Base-by-base conservation (phyloP, 2,113 vertebrate species). In the Megaceryle maxima region DNA sequence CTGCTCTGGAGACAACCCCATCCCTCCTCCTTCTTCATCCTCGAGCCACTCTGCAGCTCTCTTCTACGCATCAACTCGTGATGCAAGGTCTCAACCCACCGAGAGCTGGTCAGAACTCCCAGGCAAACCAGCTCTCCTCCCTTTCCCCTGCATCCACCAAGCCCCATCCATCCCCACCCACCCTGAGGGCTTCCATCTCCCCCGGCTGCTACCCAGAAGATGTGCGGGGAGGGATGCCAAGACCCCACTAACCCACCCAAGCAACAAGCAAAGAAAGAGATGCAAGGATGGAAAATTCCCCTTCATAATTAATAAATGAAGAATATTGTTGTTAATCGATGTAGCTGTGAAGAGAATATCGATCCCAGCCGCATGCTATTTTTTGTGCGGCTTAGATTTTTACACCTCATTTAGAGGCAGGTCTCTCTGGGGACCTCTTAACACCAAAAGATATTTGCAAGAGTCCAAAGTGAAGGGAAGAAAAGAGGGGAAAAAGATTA, bases 281-380 rank as follows among this genome's bases (percentile, higher is more conserved):
- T 93, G 76, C 97, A 93, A 84, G 96, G 92, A 96, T 96, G 90
- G 96, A 97, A 97, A 97, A 97, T 97, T 97, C 97, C 97, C 97
- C 97, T 98, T 98, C 98, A 98, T 98, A 98, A 98, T 98, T 98
- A 98, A 98, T 98, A 98, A 98, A 98, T 98, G 98, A 98, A 98
- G 98, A 98, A 98, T 98, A 98, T 98, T 97, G 97, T 97, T 98
- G 98, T 98, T 98, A 98, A 98, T 98, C 98, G 97, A 98, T 97
- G 97, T 95, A 96, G 96, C 97, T 97, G 98, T 98, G 98, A 97
- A 98, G 97, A 97, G 97, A 97, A 79, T 98, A 98, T 98, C 85
- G 98, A 98, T 98, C 87, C 83, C 94, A 91, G 91, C 96, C 95
- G 79, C 90, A 51, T 78, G 83, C 96, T 96, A 96, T 95, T 97